phyloP scores from a whole-genome alignment of 2,113 vertebrate species.

The Morone saxatilis region DNA sequence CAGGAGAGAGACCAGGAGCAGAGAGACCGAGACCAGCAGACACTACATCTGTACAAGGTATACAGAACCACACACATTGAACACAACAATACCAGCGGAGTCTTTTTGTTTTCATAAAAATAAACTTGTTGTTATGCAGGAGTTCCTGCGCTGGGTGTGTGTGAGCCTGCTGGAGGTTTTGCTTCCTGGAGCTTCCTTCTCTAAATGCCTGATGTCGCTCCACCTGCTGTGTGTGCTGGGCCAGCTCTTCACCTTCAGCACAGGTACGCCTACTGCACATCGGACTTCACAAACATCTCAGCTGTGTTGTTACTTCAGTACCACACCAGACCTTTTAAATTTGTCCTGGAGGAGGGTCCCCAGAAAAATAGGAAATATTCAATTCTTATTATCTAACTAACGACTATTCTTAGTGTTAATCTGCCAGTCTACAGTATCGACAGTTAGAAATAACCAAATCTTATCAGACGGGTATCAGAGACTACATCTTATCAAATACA shows the following conservation, averaged over 20 bases:
- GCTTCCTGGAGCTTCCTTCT: slow-evolving; percentile 92
- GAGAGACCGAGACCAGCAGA: slow-evolving; percentile 59
- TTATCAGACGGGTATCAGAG: too few relatives aligned
- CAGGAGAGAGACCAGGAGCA: slow-evolving; percentile 78
- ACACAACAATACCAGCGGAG: background rate
- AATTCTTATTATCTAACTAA: too few relatives aligned
- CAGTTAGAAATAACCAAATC: too few relatives aligned
- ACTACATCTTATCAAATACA: too few relatives aligned
- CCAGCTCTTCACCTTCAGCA: slow-evolving; percentile 87
- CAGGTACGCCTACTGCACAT: slow-evolving; percentile 67
- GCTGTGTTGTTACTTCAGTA: too few relatives aligned
- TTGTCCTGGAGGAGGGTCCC: too few relatives aligned
- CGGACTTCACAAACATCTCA: background rate
- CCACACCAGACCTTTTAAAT: too few relatives aligned
- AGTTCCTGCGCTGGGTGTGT: slow-evolving; percentile 90
- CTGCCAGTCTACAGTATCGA: too few relatives aligned
- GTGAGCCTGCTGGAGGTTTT: slow-evolving; percentile 89
- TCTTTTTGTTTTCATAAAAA: background rate
- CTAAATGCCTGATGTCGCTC: slow-evolving; percentile 90
- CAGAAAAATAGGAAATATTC: too few relatives aligned
- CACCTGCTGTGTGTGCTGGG: slow-evolving; percentile 90
- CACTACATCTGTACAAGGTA: slow-evolving; percentile 85
- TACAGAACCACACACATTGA: background rate
- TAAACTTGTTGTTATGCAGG: slow-evolving; percentile 75
- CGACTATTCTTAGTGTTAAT: too few relatives aligned